Conservation (phyloP, 2,797 vertebrate species). For the Xerus rutilus region DNA sequence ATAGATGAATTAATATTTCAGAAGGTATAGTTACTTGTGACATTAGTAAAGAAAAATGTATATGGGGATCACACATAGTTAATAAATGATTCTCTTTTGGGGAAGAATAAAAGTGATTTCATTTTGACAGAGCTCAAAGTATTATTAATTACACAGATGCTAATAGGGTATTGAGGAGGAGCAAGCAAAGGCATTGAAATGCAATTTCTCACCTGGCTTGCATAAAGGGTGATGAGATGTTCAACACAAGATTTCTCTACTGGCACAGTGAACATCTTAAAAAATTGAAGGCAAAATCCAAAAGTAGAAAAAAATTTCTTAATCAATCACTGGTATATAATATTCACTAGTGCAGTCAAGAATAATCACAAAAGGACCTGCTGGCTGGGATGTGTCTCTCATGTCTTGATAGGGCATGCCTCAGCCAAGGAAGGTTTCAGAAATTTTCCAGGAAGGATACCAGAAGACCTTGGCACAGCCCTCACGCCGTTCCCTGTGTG, state of each 20-base stretch:
- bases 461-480: background rate
- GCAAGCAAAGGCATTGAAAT: constrained; percentile 61
- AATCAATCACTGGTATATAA: constrained; percentile 54
- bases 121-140: constrained; percentile 70
- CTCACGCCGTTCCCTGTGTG: background rate
- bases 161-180: constrained; percentile 66
- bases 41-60: constrained; percentile 81
- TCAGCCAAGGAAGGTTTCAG: background rate
- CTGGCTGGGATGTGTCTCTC: background rate
- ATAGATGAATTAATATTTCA: constrained; percentile 78
- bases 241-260: constrained; percentile 65
- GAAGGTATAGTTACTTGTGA: constrained; percentile 75
- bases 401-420: background rate
- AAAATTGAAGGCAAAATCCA: constrained; percentile 54
- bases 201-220: constrained; percentile 78
- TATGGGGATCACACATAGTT: constrained; percentile 70
- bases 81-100: constrained; percentile 80
- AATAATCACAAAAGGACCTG: background rate
- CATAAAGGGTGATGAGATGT: constrained; percentile 60
- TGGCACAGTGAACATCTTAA: constrained; percentile 47
- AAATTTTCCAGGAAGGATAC: background rate
- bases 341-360: background rate
- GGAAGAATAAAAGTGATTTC: constrained; percentile 74
- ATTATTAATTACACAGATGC: constrained; percentile 73
- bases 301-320: constrained; percentile 52